A percentile compares a stretch with the other conserved stretches of the same genome.
phyloP scores from a whole-genome alignment of 2,888 invertebrate genomes.

The Chymomyza amoena region DNA sequence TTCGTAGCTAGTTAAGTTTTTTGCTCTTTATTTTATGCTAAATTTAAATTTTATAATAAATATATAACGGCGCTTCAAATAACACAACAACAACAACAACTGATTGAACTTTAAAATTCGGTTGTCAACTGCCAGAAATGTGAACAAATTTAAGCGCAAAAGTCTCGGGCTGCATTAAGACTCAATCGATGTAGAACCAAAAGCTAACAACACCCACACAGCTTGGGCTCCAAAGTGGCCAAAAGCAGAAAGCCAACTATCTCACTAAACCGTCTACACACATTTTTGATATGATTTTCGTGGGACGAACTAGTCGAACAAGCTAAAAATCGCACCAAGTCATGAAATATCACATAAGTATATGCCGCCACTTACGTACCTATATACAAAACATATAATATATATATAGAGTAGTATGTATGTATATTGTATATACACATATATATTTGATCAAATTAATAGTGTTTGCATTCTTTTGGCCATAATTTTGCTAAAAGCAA shows the following conservation, averaged over 20 bases:
- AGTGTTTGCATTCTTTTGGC: conserved; percentile 56
- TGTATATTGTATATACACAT: not conserved
- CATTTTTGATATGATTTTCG: conserved; percentile 46
- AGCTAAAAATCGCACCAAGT: conserved; percentile 63
- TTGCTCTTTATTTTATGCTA: not conserved
- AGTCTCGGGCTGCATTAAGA: conserved; percentile 44
- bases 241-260: conserved; percentile 53
- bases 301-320: conserved; percentile 68
- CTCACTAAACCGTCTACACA: not conserved
- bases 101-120: conserved; percentile 7
- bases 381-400: conserved; percentile 22
- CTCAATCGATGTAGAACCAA: conserved; percentile 37
- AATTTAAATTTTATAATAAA: not conserved
- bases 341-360: conserved; percentile 54
- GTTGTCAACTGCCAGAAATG: conserved; percentile 40
- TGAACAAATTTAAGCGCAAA: conserved; percentile 48
- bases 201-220: not conserved
- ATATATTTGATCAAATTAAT: conserved; percentile 57
- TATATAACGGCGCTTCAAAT: not conserved
- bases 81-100: conserved; percentile 15
- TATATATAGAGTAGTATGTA: no score
- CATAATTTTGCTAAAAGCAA: conserved; percentile 48
- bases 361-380: conserved; percentile 2
- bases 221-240: not conserved
- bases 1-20: not conserved